Conservation (phyloP, 1,140 invertebrate genomes). For the Lordiphosa collinella region DNA sequence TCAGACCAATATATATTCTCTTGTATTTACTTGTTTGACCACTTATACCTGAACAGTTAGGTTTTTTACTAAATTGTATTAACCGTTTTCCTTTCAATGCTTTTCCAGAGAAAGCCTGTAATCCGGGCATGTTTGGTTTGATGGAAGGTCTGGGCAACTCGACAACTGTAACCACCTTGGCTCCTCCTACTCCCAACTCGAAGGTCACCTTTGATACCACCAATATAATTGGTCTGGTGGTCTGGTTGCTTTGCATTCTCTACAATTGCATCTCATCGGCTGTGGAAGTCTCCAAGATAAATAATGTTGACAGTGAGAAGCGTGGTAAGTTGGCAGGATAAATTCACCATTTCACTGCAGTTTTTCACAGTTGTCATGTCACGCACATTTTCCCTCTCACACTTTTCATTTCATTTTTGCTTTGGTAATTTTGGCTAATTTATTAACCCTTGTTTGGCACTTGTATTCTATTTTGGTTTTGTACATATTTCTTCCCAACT, state of each 20-base stretch:
- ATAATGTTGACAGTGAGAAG: conserved; percentile 66
- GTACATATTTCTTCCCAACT: background rate
- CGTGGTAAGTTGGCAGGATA: conserved; percentile 46
- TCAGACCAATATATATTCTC: too few relatives aligned
- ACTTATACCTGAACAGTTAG: too few relatives aligned
- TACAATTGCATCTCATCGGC: conserved; percentile 95
- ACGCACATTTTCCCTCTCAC: conserved; percentile 8
- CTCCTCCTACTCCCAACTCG: conserved; percentile 44
- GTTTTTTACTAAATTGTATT: too few relatives aligned
- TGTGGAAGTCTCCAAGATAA: conserved; percentile 81
- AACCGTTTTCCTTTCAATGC: too few relatives aligned
- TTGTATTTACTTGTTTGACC: too few relatives aligned
- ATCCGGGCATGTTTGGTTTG: conserved; percentile 84
- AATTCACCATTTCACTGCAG: background rate
- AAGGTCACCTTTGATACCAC: conserved; percentile 89
- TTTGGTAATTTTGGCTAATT: conserved; percentile 23
- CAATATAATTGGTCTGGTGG: conserved; percentile 93
- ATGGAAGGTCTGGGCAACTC: conserved; percentile 43
- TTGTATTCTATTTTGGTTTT: conserved; percentile 14
- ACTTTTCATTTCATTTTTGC: conserved; percentile 23
- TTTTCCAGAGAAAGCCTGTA: conserved; percentile 86
- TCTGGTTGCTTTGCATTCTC: conserved; percentile 97
- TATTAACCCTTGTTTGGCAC: conserved; percentile 26
- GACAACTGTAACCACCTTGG: conserved; percentile 32
- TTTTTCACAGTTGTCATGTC: conserved; percentile 32